A percentile compares a stretch with the other conserved stretches of the same genome.
phyloP scores from a whole-genome alignment of 2,888 invertebrate species.

The Chloromyia formosa region DNA sequence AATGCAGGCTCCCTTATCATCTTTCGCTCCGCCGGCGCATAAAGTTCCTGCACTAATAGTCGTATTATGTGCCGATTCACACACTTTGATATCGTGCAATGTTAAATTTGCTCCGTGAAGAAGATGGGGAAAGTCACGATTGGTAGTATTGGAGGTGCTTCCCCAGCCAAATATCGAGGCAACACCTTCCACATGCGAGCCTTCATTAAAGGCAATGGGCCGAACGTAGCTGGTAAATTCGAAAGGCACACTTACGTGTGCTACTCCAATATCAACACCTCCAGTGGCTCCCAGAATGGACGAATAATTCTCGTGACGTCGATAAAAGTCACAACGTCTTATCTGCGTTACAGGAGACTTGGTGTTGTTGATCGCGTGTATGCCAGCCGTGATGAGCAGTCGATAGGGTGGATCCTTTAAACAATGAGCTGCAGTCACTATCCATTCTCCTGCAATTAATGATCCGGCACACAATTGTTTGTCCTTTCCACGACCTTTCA shows the following conservation, averaged over 20 bases:
- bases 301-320: constrained; percentile 38
- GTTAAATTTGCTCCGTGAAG: constrained; percentile 47
- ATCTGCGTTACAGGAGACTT: constrained; percentile 23
- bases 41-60: constrained; percentile 45
- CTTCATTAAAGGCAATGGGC: constrained; percentile 34
- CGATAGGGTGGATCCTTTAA: constrained; percentile 39
- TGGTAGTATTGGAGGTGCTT: constrained; percentile 34
- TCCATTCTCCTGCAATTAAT: constrained; percentile 46
- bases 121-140: constrained; percentile 41
- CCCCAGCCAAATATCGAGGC: constrained; percentile 50
- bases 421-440: constrained; percentile 51
- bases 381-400: constrained; percentile 43
- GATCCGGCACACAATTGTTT: constrained; percentile 48
- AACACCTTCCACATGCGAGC: constrained; percentile 17
- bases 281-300: constrained; percentile 43
- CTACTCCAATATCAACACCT: constrained; percentile 49
- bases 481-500: constrained; percentile 20
- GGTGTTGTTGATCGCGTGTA: constrained; percentile 38
- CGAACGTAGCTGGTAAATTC: constrained; percentile 42
- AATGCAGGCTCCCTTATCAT: constrained; percentile 48
- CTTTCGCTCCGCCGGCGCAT: constrained; percentile 47
- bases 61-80: constrained; percentile 37
- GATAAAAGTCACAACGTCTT: constrained; percentile 32
- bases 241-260: constrained; percentile 46
- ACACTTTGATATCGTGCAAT: constrained; percentile 41